phyloP scores from a whole-genome alignment of 2,797 vertebrate species.

The Sternarchorhynchus goeldii region DNA sequence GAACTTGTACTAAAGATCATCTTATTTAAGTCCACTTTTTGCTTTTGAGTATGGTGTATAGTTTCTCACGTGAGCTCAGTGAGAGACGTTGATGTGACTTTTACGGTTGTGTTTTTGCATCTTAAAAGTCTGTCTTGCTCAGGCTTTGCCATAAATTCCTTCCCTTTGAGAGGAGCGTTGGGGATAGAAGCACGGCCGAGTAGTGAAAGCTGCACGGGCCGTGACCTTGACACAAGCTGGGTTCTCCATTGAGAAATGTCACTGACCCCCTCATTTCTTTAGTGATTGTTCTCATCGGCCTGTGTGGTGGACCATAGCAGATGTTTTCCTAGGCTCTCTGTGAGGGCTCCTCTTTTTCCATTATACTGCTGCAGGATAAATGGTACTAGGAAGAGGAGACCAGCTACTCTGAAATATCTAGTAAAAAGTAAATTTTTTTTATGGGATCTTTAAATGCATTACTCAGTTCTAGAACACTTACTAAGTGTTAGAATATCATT shows the following conservation, averaged over 20 bases:
- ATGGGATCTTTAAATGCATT: background rate
- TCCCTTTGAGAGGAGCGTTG: slow-evolving; percentile 41
- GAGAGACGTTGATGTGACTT: slow-evolving; percentile 14
- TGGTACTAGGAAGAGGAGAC: background rate
- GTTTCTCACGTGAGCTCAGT: background rate
- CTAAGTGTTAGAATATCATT: background rate
- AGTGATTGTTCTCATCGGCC: slow-evolving; percentile 49
- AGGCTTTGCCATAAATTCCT: slow-evolving; percentile 38
- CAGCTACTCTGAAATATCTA: slow-evolving; percentile 1
- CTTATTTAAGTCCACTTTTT: background rate
- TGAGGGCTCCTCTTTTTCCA: slow-evolving; percentile 5
- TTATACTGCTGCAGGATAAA: slow-evolving; percentile 5
- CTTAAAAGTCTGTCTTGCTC: background rate
- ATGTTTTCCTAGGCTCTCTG: background rate
- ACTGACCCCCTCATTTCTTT: slow-evolving; percentile 52
- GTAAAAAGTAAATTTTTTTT: background rate
- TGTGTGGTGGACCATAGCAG: slow-evolving; percentile 36
- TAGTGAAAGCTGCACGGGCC: slow-evolving; percentile 44
- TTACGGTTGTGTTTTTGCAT: background rate
- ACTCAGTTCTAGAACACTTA: too few relatives aligned
- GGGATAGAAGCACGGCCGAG: slow-evolving; percentile 26
- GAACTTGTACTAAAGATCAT: background rate
- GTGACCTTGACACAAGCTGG: slow-evolving; percentile 42
- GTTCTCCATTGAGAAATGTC: slow-evolving; percentile 53
- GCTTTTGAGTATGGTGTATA: background rate